These are phyloP conservation scores for Lymantria monacha DNA, from an alignment of 2,888 invertebrate species.

Conservation along the genomic window DNA sequence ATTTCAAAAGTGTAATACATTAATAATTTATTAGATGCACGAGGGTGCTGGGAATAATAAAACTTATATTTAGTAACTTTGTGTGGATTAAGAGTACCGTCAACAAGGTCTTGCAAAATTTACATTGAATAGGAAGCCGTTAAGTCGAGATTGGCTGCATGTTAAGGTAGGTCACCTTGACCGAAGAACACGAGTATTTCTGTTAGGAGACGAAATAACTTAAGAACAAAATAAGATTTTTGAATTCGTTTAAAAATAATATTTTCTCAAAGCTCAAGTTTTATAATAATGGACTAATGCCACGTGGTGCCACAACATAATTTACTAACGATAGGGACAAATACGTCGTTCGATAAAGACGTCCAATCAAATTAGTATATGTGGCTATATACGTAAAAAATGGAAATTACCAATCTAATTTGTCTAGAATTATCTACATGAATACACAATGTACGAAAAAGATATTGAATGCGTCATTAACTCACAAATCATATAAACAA, in stretches of 20 bases:
- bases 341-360: too few relatives aligned
- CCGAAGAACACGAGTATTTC: constrained; percentile 53
- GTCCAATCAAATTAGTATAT: too few relatives aligned
- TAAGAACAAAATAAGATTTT: neutral
- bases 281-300: too few relatives aligned
- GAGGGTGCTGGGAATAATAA: constrained; percentile 12
- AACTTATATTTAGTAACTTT: constrained; percentile 23
- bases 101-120: constrained; percentile 64
- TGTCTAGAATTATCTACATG: too few relatives aligned
- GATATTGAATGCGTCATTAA: too few relatives aligned
- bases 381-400: too few relatives aligned
- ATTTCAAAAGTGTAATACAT: constrained; percentile 34
- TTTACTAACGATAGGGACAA: too few relatives aligned
- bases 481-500: too few relatives aligned
- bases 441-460: too few relatives aligned
- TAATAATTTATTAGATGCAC: constrained; percentile 27
- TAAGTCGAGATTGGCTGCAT: constrained; percentile 61
- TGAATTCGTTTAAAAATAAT: neutral
- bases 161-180: constrained; percentile 74
- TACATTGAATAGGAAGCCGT: constrained; percentile 74
- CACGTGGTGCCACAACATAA: too few relatives aligned
- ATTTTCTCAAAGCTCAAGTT: too few relatives aligned
- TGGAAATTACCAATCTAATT: too few relatives aligned
- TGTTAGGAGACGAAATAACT: constrained; percentile 35
- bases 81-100: constrained; percentile 42